Percentiles rank a stretch among this genome's conserved stretches.
Conservation (phyloP, 2,797 vertebrate genomes). For the Mormyrus proboscirostris region DNA sequence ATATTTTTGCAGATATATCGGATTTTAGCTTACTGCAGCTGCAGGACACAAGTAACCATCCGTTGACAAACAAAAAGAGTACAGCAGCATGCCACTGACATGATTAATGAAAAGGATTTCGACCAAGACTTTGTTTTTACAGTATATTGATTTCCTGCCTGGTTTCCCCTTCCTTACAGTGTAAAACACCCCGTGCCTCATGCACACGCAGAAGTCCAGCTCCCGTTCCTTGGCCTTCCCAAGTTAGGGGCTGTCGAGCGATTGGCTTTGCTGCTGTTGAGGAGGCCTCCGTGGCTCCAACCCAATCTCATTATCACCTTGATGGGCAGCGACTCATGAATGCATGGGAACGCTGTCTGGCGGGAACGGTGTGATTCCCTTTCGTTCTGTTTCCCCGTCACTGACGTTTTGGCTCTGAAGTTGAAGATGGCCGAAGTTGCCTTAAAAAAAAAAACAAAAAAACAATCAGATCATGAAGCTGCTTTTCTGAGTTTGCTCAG, state of each 20-base stretch:
- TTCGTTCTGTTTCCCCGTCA: not conserved
- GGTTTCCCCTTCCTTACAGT: not conserved
- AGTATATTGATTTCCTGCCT: constrained; percentile 15
- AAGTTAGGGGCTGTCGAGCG: not conserved
- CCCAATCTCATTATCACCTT: not conserved
- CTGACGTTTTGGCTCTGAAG: not conserved
- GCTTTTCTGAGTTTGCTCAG: not conserved
- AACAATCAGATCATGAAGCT: not conserved
- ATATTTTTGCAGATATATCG: not conserved
- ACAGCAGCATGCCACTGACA: not conserved
- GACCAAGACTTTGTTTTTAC: not conserved
- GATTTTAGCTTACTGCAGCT: not conserved
- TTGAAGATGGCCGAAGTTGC: not conserved
- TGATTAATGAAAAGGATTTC: constrained; percentile 1
- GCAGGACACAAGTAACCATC: not conserved
- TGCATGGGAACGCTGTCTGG: not conserved
- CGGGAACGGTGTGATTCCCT: not conserved
- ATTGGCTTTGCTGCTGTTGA: not conserved
- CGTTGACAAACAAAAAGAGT: not conserved
- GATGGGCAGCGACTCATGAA: not conserved
- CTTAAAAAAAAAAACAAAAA: not conserved
- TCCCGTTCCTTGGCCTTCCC: not conserved
- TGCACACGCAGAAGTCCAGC: not conserved
- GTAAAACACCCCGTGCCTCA: not conserved
- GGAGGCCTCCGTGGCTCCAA: not conserved